phyloP scores from a whole-genome alignment of 64 coral and sea anemone species.

The Pachyseris speciosa region DNA sequence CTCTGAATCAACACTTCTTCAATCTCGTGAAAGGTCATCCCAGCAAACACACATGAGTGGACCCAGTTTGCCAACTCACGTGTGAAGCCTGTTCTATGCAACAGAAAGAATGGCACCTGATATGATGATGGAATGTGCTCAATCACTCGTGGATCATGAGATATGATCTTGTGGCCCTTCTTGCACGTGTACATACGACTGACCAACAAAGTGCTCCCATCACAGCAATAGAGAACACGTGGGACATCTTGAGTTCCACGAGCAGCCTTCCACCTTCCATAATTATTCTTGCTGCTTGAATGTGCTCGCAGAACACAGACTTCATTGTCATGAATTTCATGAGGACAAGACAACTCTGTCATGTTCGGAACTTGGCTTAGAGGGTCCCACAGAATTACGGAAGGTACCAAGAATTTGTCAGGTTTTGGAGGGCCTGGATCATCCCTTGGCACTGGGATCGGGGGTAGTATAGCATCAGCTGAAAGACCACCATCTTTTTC shows the following conservation, averaged over 20 bases:
- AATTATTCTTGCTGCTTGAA: conserved; percentile 24
- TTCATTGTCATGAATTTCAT: conserved; percentile 41
- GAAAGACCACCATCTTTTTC: not conserved
- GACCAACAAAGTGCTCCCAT: conserved; percentile 26
- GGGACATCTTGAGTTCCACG: conserved; percentile 37
- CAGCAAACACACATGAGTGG: conserved; percentile 42
- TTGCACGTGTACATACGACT: conserved; percentile 43
- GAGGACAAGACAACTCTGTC: conserved; percentile 18
- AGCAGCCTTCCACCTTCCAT: conserved; percentile 43
- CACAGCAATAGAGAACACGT: conserved; percentile 35
- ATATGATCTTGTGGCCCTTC: conserved; percentile 47
- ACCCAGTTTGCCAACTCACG: conserved; percentile 56
- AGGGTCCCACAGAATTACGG: conserved; percentile 70
- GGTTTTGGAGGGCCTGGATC: conserved; percentile 30
- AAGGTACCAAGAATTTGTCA: conserved; percentile 42
- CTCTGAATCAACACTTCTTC: conserved; percentile 54
- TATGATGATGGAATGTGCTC: conserved; percentile 53
- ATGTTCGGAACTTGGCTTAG: conserved; percentile 13
- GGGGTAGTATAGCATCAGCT: conserved; percentile 62
- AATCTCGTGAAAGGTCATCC: conserved; percentile 53
- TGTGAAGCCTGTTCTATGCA: conserved; percentile 73
- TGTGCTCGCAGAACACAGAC: conserved; percentile 3
- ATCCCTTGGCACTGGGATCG: conserved; percentile 53
- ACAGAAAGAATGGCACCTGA: conserved; percentile 62
- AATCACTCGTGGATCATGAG: conserved; percentile 67